Percentiles rank a stretch among this genome's conserved stretches.
phyloP scores from a whole-genome alignment of 2,797 vertebrate genomes.

The Ciconia nigra region DNA sequence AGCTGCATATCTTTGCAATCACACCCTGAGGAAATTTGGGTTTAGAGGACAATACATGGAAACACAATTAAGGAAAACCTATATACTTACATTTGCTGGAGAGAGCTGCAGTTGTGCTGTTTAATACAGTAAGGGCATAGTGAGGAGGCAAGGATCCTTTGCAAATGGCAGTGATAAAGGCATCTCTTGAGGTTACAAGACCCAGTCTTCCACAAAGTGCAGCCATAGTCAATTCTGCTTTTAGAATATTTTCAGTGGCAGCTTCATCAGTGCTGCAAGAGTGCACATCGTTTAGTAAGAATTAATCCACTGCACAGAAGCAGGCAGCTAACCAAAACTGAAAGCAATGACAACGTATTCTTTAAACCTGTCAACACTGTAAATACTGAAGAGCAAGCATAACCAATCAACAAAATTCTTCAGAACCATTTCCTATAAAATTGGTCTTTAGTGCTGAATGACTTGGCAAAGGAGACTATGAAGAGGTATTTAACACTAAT shows the following conservation, averaged over 20 bases:
- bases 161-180: slow-evolving; percentile 98
- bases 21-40: neutral
- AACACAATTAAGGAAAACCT: neutral
- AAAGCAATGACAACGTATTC: neutral
- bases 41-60: neutral
- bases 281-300: neutral
- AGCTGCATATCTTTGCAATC: neutral
- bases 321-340: neutral
- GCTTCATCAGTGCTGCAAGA: slow-evolving; percentile 92
- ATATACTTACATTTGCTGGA: slow-evolving; percentile 87
- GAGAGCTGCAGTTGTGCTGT: slow-evolving; percentile 82
- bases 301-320: neutral
- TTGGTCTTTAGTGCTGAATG: neutral
- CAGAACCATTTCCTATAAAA: neutral
- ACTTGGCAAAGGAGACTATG: neutral
- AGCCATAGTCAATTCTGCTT: slow-evolving; percentile 96
- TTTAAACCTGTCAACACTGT: neutral
- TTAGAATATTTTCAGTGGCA: slow-evolving; percentile 97
- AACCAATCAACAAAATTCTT: neutral
- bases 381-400: neutral
- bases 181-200: slow-evolving; percentile 94
- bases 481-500: neutral
- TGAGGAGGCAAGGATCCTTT: slow-evolving; percentile 97
- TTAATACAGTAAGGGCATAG: slow-evolving; percentile 93
- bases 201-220: slow-evolving; percentile 93